Base-by-base conservation (phyloP, 2,888 invertebrate species). In the Leucophenga maculata region DNA sequence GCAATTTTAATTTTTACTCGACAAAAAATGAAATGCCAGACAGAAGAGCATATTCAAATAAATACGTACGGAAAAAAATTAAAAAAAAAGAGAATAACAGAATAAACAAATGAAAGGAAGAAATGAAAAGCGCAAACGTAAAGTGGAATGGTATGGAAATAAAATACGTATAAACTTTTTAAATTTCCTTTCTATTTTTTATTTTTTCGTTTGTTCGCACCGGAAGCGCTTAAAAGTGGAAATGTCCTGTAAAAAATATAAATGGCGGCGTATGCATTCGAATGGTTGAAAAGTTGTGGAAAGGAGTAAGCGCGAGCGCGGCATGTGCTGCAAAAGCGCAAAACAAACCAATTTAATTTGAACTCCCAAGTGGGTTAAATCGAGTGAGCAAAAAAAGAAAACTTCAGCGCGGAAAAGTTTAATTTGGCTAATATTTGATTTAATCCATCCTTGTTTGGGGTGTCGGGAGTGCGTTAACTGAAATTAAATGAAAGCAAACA, bases 341-440 rank as follows among this genome's bases (percentile, higher is more conserved):
- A 85, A 86, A 79, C 79, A 82, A 85, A 84, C 82, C 85, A 85
- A 86, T 86, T 86, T 86, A 83, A 86, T 86, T 86, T 85, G 77
- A 79, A 78, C 77, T 82, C 78, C 83, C 86, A 74, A 75, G 72
- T 77, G 85, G 76, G 76, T 59, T 50, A 22, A 39, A 64, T 48
- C n/a, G 62, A 59, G 46, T 39, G 32, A 70, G 3, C 6, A 22
- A 32, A 68, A 66, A 22, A 69, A 59, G 22, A n/a, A 69, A 13
- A 64, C 26, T n/a, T 26, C n/a, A n/a, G 18, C 3, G 22, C 13
- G 54, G 1, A 78, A 83, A 75, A 69, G 55, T 69, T 52, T 60
- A 68, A 70, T 65, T 68, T 66, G 65, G 62, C 65, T 54, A 68
- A 65, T 57, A 65, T 68, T 71, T 68, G 65, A 16, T 62, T 50